These are phyloP conservation scores for Cyprinus carpio DNA, from an alignment of 2,113 vertebrate species.

Conservation along the genomic window DNA sequence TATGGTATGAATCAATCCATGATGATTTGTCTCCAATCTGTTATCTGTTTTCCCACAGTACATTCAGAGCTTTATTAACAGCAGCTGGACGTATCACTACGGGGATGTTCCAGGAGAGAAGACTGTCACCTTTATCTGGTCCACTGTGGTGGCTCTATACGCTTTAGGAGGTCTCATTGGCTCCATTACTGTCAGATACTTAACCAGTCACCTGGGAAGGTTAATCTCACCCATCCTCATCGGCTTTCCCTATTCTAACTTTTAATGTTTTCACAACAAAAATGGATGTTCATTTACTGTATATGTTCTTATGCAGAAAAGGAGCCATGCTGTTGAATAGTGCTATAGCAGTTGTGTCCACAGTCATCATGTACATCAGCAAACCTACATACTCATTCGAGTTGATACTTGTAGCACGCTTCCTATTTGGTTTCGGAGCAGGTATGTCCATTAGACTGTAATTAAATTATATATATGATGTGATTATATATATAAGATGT, in stretches of 20 bases:
- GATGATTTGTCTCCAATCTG: not conserved
- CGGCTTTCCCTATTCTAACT: not conserved
- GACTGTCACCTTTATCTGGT: constrained; percentile 73
- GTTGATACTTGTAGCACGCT: constrained; percentile 72
- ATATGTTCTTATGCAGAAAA: constrained; percentile 64
- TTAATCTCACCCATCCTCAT: constrained; percentile 39
- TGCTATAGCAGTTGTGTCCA: constrained; percentile 54
- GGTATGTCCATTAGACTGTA: constrained; percentile 59
- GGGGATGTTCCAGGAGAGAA: constrained; percentile 52
- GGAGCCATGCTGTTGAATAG: constrained; percentile 64
- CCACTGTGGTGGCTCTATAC: constrained; percentile 66
- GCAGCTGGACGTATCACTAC: constrained; percentile 69
- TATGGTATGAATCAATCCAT: not conserved
- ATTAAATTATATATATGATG: not conserved
- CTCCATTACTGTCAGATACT: constrained; percentile 56
- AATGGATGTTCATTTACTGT: not conserved
- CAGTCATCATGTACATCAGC: constrained; percentile 68
- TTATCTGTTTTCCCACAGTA: constrained; percentile 60
- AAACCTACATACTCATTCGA: constrained; percentile 70
- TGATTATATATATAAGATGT: not conserved
- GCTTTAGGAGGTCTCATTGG: constrained; percentile 71
- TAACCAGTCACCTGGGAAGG: constrained; percentile 70
- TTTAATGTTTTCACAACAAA: not conserved
- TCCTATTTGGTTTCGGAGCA: constrained; percentile 67
- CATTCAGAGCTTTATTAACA: constrained; percentile 76